Base-by-base conservation (phyloP, 2,888 invertebrate species). In the Melieria crassipennis region DNA sequence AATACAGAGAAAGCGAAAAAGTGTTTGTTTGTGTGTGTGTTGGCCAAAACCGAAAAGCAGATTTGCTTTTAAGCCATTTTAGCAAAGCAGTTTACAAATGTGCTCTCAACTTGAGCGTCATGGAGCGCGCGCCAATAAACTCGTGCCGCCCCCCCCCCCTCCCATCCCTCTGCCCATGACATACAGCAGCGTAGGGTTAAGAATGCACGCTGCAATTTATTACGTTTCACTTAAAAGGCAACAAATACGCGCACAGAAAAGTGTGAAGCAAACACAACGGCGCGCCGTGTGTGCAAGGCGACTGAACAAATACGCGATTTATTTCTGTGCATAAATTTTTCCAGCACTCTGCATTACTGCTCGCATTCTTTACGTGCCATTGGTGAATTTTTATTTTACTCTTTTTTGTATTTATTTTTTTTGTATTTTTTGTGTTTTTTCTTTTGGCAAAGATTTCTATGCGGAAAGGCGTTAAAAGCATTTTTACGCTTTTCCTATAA, bases 11-110 rank as follows among this genome's bases (percentile, higher is more conserved):
- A 30, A 30, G 30, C 30, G 30, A 1, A 30, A 30, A 30, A 30
- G 30, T 30, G 30, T 30, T 30, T 30, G 30, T 30, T 30, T 30
- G 30, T 30, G 30, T 30, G 30, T 30, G 30, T 30, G 30, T 30
- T 30, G 30, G 66, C 42, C 58, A 66, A 66, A 66, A 69, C 47
- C 68, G 68, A 45, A 55, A 68, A 68, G 11, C 69, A 69, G 69
- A 63, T 69, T 69, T 63, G 65, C 70, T 65, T 64, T 60, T 70
- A 70, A 70, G 58, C 58, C 60, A 70, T 70, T 70, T 70, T 50
- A 65, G 58, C 43, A 57, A 65, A 70, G 47, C 57, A 64, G 56
- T 64, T 70, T 70, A 65, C 65, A 65, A 70, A 70, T 70, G 65
- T 60, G 65, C 52, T 70, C 65, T 70, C 57, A 70, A 48, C 70